phyloP scores from a whole-genome alignment of 2,888 invertebrate species.

The Pachydiplax longipennis region DNA sequence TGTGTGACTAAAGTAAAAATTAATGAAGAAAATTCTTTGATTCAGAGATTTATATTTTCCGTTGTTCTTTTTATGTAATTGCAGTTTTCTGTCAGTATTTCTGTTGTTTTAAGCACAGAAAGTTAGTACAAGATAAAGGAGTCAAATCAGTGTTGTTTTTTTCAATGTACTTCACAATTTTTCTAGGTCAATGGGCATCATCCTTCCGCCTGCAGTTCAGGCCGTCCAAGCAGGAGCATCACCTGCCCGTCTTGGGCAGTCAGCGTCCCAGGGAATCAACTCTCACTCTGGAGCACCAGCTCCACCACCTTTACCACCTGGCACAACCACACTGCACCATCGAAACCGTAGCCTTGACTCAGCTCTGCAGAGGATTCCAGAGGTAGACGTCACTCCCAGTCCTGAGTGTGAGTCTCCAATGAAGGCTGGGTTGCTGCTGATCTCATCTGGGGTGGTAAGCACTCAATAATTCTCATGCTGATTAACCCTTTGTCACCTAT shows the following conservation, averaged over 20 bases:
- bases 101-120: no score
- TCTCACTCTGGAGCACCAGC: background rate
- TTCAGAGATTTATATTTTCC: no score
- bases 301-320: constrained; percentile 49
- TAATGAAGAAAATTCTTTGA: no score
- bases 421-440: constrained; percentile 41
- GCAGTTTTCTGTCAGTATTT: no score
- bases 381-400: constrained; percentile 76
- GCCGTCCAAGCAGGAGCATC: constrained; percentile 55
- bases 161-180: background rate
- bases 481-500: no score
- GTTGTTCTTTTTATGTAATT: no score
- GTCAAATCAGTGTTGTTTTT: background rate
- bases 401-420: constrained; percentile 60
- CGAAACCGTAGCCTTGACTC: constrained; percentile 90
- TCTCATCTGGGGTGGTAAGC: constrained; percentile 24
- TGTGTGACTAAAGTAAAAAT: no score
- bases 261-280: background rate
- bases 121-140: no score
- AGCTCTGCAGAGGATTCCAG: constrained; percentile 87
- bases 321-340: constrained; percentile 73
- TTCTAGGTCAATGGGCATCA: constrained; percentile 70
- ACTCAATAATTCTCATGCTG: background rate
- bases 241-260: constrained; percentile 25
- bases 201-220: constrained; percentile 68